Evolutionary conservation across 2,888 invertebrate species (phyloP).

Genomic region (Thereva unica): DNA sequence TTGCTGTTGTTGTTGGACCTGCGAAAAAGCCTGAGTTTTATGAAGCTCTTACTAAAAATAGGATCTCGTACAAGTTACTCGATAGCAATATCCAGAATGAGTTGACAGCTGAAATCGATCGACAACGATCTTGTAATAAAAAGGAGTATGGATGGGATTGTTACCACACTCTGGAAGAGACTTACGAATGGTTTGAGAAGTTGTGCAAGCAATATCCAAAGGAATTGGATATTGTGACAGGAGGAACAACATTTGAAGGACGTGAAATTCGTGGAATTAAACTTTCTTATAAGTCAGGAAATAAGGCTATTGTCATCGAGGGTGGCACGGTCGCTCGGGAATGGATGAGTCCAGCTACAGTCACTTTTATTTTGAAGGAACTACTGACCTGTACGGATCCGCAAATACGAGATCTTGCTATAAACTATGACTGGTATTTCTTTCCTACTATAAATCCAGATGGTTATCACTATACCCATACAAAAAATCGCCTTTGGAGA

Average conservation of each 20-base stretch:
- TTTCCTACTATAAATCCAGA: conserved; percentile 73
- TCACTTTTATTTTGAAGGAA: conserved; percentile 60
- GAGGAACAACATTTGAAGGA: conserved; percentile 60
- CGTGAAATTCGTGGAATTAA: conserved; percentile 56
- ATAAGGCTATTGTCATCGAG: conserved; percentile 55
- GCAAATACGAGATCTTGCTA: conserved; percentile 54
- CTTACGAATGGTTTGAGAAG: neutral
- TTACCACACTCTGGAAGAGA: neutral
- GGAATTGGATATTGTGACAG: conserved; percentile 56
- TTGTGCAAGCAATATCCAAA: conserved; percentile 56
- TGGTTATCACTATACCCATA: conserved; percentile 66
- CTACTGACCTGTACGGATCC: conserved; percentile 57
- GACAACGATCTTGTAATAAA: too few relatives aligned
- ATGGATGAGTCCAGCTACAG: conserved; percentile 61
- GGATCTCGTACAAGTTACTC: conserved; percentile 60
- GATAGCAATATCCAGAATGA: conserved; percentile 56
- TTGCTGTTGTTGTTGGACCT: conserved; percentile 59
- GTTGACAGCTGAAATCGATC: conserved; percentile 44
- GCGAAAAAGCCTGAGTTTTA: conserved; percentile 51
- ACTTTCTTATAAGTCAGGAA: conserved; percentile 44
- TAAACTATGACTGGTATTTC: conserved; percentile 66
- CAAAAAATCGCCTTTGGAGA: conserved; percentile 70
- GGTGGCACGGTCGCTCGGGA: conserved; percentile 54
- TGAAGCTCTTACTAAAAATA: conserved; percentile 45
- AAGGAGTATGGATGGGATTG: conserved; percentile 43